Base-by-base conservation (phyloP, 1,140 invertebrate species). In the Sweltsa coloradensis region DNA sequence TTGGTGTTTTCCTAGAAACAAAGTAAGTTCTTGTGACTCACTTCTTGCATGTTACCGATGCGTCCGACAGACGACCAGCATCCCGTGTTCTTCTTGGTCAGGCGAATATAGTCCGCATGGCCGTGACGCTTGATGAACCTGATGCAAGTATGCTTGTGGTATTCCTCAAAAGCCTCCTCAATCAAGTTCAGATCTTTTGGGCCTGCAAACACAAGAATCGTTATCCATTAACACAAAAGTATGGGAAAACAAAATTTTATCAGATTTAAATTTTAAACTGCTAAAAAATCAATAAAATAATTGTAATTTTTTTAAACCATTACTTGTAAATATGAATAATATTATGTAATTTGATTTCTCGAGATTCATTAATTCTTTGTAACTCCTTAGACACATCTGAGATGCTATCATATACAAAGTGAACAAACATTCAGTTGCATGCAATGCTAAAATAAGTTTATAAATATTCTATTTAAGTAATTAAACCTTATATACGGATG, bases 51-150 rank as follows among this genome's bases (percentile, higher is more conserved):
- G 14, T 79, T 79, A 55, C 83, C 83, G 11, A 79, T 68, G 2
- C 74, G 68, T 5, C 85, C 85, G 1, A 89, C 81, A 36, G 74
- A 80, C 1, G 83, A 85, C 83, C 84, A 89, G 58, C 88, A 91
- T 6, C 88, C 87, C 2, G 76, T 79, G 23, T 74, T 75, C 3
- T 68, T 67, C 44, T 71, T 79, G 1, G 70, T 74, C 34, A 88
- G 79, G 5, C 72, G 63, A 26, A 87, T 64, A 58, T 85, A 87
- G 58, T 86, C 81, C 0, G 41, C 2, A 51, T 85, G 75, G 2
- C 60, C 50, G 0, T 67, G 64, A 56, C 76, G 69, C 0, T 74
- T 75, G 6, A 79, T 75, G 56, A 83, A 87, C 27, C 73, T 73
- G n/a, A 89, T 68, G 56, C 84, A 89, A 0, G 84, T 87, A 31